A percentile compares a stretch with the other conserved stretches of the same genome.
These are phyloP conservation scores for Phataginus tetradactyla DNA, from an alignment of 2,797 vertebrate species.

Conservation along the genomic window DNA sequence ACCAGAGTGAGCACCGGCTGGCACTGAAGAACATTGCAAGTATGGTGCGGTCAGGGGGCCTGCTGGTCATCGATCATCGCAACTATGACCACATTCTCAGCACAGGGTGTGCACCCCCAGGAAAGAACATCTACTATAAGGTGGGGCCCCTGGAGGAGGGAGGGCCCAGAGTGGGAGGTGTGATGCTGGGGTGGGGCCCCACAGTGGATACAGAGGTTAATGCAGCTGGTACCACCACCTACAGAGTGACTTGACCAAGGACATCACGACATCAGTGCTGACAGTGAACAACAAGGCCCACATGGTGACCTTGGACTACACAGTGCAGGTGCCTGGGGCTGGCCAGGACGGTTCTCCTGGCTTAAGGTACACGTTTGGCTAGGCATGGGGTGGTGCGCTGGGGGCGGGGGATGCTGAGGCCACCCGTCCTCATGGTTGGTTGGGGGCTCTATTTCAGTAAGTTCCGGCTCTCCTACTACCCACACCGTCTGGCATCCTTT, in stretches of 20 bases:
- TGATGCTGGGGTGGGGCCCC: not conserved
- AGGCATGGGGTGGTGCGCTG: not conserved
- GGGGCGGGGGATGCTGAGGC: not conserved
- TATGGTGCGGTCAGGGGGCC: conserved; percentile 95
- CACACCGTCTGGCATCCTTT: conserved; percentile 94
- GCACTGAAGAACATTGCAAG: conserved; percentile 96
- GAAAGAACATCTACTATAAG: conserved; percentile 99
- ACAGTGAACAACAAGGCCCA: conserved; percentile 96
- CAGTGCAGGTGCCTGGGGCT: conserved; percentile 90
- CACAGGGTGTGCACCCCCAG: conserved; percentile 93
- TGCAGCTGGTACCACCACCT: not conserved
- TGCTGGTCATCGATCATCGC: conserved; percentile 97
- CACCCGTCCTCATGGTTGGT: not conserved
- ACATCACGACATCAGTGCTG: conserved; percentile 96
- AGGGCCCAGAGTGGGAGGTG: not conserved
- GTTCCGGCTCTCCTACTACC: conserved; percentile 98
- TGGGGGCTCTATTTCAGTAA: conserved; percentile 88
- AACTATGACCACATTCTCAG: conserved; percentile 98
- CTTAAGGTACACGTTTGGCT: conserved; percentile 89
- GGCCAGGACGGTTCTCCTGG: conserved; percentile 84
- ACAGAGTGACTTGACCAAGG: conserved; percentile 96
- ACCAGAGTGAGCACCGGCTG: conserved; percentile 96
- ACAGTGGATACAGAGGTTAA: not conserved
- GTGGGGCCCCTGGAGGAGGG: conserved; percentile 79
- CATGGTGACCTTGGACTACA: conserved; percentile 99